These are phyloP conservation scores for Macrotrachela quadricornifera DNA, from an alignment of 1,140 invertebrate species.

Conservation along the genomic window DNA sequence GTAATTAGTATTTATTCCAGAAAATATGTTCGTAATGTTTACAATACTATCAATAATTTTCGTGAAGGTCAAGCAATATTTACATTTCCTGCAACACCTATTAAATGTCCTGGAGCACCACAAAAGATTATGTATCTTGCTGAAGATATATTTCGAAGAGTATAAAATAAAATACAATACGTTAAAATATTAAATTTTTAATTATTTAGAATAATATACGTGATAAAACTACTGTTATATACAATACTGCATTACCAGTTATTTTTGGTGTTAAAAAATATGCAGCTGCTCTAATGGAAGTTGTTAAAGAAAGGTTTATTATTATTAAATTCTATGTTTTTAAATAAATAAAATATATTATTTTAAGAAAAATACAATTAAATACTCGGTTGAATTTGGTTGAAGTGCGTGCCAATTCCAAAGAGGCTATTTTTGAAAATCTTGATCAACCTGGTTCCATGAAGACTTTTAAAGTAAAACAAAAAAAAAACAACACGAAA, in stretches of 20 bases:
- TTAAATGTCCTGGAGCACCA: conserved; percentile 92
- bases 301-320: conserved; percentile 39
- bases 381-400: conserved; percentile 54
- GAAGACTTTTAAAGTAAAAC: conserved; percentile 11
- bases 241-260: conserved; percentile 60
- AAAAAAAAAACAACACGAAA: conserved; percentile 16
- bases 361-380: conserved; percentile 47
- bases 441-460: conserved; percentile 41
- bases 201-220: conserved; percentile 44
- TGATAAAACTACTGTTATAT: conserved; percentile 50
- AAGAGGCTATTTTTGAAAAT: conserved; percentile 58
- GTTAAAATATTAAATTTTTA: too few relatives aligned
- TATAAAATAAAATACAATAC: too few relatives aligned
- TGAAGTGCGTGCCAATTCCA: conserved; percentile 46
- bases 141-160: conserved; percentile 60
- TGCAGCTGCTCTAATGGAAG: conserved; percentile 57
- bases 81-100: conserved; percentile 65
- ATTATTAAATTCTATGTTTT: not conserved
- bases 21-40: conserved; percentile 58
- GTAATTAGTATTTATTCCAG: conserved; percentile 75
- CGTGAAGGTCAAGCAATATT: conserved; percentile 64
- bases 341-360: not conserved
- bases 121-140: conserved; percentile 84
- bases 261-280: conserved; percentile 87
- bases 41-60: conserved; percentile 44